phyloP scores from a whole-genome alignment of 2,797 vertebrate genomes.

The Sebastiscus tertius region DNA sequence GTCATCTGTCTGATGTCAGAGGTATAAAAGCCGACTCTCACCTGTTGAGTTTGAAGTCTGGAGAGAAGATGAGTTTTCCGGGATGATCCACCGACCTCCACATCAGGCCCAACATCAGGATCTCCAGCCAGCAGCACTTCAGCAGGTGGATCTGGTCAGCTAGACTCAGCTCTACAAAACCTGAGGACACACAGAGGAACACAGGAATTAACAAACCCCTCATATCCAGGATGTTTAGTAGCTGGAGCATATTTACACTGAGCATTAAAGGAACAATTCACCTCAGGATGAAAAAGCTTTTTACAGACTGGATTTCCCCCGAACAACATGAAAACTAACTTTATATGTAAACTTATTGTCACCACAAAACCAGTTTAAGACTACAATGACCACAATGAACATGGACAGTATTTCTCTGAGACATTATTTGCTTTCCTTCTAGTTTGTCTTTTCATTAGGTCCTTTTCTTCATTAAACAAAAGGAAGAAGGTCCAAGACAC shows the following conservation, averaged over 20 bases:
- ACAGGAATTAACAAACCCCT: too few species aligned
- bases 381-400: too few species aligned
- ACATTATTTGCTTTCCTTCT: too few species aligned
- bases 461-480: too few species aligned
- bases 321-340: too few species aligned
- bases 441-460: too few species aligned
- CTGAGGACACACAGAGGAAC: slow-evolving; percentile 65
- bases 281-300: background rate
- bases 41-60: slow-evolving; percentile 95
- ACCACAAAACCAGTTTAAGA: background rate
- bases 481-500: too few species aligned
- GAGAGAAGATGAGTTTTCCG: slow-evolving; percentile 95
- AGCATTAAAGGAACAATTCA: background rate
- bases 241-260: background rate
- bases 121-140: slow-evolving; percentile 98
- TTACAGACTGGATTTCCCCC: background rate
- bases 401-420: too few species aligned
- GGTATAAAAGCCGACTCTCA: slow-evolving; percentile 65
- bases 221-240: background rate
- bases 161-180: slow-evolving; percentile 92
- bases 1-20: background rate
- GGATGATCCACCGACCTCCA: slow-evolving; percentile 97
- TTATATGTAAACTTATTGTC: too few species aligned
- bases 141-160: slow-evolving; percentile 93
- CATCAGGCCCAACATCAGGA: slow-evolving; percentile 97